A percentile compares a stretch with the other conserved stretches of the same genome.
phyloP scores from a whole-genome alignment of 1,140 invertebrate species.

The Dermatophagoides farinae region DNA sequence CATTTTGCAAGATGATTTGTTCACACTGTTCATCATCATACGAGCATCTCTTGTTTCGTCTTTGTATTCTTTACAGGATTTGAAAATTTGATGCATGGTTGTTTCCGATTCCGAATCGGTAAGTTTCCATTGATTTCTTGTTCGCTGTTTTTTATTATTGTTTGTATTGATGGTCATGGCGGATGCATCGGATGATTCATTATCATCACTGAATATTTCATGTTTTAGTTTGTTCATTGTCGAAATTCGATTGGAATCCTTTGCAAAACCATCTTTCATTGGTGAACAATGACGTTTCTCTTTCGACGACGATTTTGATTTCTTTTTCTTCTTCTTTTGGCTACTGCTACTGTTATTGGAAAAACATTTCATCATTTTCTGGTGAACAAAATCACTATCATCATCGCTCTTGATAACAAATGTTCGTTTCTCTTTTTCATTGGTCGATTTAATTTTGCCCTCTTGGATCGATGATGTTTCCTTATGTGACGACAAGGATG shows the following conservation, averaged over 20 bases:
- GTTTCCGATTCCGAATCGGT: too few species aligned
- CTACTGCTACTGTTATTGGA: too few species aligned
- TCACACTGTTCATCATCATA: not conserved
- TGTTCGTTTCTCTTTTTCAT: constrained; percentile 23
- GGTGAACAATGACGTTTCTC: not conserved
- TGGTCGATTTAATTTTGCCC: constrained; percentile 21
- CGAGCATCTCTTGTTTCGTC: too few species aligned
- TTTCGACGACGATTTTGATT: constrained; percentile 5
- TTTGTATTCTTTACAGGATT: too few species aligned
- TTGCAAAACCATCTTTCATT: not conserved
- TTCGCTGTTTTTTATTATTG: too few species aligned
- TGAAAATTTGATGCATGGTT: too few species aligned
- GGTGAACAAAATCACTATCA: not conserved
- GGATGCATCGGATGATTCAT: too few species aligned
- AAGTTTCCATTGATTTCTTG: too few species aligned
- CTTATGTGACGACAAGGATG: not conserved
- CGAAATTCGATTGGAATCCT: not conserved
- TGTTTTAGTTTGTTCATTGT: not conserved
- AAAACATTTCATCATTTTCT: too few species aligned
- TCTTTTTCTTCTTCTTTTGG: constrained; percentile 14
- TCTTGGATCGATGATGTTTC: constrained; percentile 8
- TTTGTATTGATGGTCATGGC: too few species aligned
- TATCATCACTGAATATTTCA: not conserved
- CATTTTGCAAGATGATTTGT: not conserved
- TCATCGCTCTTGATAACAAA: not conserved